phyloP scores from a whole-genome alignment of 2,888 invertebrate genomes.

The Geotrupes spiniger region DNA sequence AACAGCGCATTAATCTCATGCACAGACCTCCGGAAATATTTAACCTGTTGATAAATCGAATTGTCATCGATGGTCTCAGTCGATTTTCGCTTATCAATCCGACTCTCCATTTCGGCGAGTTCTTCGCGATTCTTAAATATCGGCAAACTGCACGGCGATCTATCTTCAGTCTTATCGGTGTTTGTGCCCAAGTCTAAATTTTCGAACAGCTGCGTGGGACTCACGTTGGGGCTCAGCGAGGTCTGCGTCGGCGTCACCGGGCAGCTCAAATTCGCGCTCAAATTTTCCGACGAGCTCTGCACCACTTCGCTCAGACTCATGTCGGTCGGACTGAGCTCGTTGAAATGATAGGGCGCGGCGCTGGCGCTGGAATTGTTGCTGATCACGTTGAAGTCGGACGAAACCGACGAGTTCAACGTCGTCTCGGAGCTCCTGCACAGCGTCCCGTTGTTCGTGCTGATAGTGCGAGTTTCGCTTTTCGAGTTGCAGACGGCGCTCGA shows the following conservation, averaged over 20 bases:
- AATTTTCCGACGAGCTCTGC: conserved; percentile 41
- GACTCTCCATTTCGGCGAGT: conserved; percentile 23
- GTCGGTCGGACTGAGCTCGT: conserved; percentile 38
- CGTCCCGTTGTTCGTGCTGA: conserved; percentile 16
- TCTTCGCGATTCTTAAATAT: conserved; percentile 22
- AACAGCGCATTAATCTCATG: conserved; percentile 69
- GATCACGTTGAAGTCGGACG: conserved; percentile 15
- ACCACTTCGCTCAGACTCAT: conserved; percentile 44
- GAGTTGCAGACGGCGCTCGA: conserved; percentile 32
- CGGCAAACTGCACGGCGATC: conserved; percentile 29
- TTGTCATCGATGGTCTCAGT: conserved; percentile 47
- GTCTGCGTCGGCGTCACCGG: conserved; percentile 41
- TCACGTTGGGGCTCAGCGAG: conserved; percentile 43
- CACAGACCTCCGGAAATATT: conserved; percentile 69
- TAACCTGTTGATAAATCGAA: conserved; percentile 71
- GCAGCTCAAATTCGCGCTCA: conserved; percentile 46
- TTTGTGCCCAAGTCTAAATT: neutral
- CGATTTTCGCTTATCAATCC: conserved; percentile 44
- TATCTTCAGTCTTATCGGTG: conserved; percentile 28
- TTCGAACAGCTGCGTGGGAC: conserved; percentile 33
- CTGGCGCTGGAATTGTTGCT: conserved; percentile 10
- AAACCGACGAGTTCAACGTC: conserved; percentile 18
- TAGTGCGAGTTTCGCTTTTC: conserved; percentile 17
- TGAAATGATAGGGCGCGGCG: conserved; percentile 35
- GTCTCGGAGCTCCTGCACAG: conserved; percentile 16